Evolutionary conservation across 2,888 invertebrate genomes (phyloP).

Genomic region (Scaptomyza polygonia): DNA sequence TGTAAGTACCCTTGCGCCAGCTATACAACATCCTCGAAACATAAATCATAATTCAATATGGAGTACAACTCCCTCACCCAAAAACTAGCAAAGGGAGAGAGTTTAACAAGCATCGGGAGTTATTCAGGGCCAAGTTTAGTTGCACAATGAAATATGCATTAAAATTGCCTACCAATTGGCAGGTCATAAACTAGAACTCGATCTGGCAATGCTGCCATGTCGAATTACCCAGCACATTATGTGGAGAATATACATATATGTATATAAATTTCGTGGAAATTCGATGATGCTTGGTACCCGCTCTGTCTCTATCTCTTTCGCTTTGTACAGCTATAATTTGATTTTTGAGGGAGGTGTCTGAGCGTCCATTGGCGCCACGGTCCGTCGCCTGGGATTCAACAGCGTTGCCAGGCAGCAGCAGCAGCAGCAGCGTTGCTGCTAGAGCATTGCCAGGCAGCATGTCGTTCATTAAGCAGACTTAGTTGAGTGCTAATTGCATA

Average conservation of each 20-base stretch:
- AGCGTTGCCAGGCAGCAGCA: constrained; percentile 49
- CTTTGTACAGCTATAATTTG: constrained; percentile 32
- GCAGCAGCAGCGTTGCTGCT: constrained; percentile 36
- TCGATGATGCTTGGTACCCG: constrained; percentile 29
- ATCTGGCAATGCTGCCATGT: constrained; percentile 49
- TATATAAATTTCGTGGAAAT: constrained; percentile 43
- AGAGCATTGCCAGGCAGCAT: constrained; percentile 57
- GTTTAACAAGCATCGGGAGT: constrained; percentile 52
- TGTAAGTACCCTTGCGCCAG: constrained; percentile 69
- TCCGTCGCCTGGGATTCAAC: constrained; percentile 41
- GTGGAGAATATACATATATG: constrained; percentile 12
- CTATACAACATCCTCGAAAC: constrained; percentile 71
- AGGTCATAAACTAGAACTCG: constrained; percentile 54
- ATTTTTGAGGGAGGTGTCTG: constrained; percentile 52
- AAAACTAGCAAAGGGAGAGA: constrained; percentile 3
- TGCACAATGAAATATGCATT: constrained; percentile 76
- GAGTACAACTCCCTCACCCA: constrained; percentile 59
- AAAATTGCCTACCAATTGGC: constrained; percentile 70
- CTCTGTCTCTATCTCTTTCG: background rate
- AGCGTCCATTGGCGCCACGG: constrained; percentile 56
- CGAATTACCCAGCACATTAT: constrained; percentile 58
- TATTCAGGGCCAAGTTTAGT: constrained; percentile 37
- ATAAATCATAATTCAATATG: constrained; percentile 81
- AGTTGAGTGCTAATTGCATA: constrained; percentile 79
- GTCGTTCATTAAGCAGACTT: constrained; percentile 72